Evolutionary conservation across 1,140 invertebrate species (phyloP), one percentile per base, ranked within the genome.

Genomic region (Mycetomoellerius zeteki): DNA sequence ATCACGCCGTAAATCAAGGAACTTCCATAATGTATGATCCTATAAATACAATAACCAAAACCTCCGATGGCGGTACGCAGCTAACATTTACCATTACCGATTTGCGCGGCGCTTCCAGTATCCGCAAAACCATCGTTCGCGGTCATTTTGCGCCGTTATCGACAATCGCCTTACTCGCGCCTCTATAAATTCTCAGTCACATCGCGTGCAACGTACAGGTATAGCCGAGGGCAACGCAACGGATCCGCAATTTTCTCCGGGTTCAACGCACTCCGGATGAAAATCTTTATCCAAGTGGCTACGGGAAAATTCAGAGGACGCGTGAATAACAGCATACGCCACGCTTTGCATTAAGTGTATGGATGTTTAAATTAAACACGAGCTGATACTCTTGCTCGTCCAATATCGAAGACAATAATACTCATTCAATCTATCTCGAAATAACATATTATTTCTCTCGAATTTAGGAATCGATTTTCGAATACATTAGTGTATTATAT

Each of bases 101-200:
- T 72, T 71, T 56, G 47, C 64, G 37, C 43, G 64, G 14, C n/a
- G 77, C 43, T 52, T 54, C 21, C 67, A 56, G 37, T 37, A 30
- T 82, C 33, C 80, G 52, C 80, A 73, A 73, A 82, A 82, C 69
- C 80, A 60, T 73, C 80, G 80, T 75, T 73, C 54, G 37, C 71
- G 80, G 54, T 75, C 80, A 84, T 56, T 84, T 84, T 60, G 69
- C 54, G 56, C 80, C 37, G 54, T 82, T 82, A 81, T 81, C 78
- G 80, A 60, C 69, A 43, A 73, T 75, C 69, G 80, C 69, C 80
- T 84, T 75, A 58, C 54, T 84, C 69, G 54, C 80, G 69, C 54
- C 24, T 84, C 69, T 84, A 73, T 84, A 75, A 73, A 84, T 84
- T 84, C 80, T 75, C 80, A 47, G 52, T 84, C 58, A 65, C 58